phyloP scores from a whole-genome alignment of 2,888 invertebrate species.

The Uloborus plumipes region DNA sequence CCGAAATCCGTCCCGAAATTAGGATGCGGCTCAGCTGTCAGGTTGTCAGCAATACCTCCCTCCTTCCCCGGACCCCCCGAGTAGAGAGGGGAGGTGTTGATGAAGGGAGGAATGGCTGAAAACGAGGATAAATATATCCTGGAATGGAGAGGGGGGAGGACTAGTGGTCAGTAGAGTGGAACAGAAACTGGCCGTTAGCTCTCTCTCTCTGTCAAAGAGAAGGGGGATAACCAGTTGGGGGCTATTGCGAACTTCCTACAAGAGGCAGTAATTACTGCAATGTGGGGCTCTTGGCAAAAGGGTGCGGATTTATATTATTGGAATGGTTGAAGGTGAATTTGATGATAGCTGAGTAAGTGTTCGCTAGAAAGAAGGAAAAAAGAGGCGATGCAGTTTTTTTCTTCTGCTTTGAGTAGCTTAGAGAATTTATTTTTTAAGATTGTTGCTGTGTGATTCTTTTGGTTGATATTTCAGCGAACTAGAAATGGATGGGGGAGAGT shows the following conservation, averaged over 20 bases:
- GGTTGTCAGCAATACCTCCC: constrained; percentile 2
- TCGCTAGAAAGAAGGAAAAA: constrained; percentile 12
- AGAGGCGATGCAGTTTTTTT: neutral
- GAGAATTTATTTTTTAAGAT: too few species aligned
- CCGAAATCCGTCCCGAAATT: constrained; percentile 62
- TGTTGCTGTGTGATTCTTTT: too few species aligned
- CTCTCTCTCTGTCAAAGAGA: constrained; percentile 28
- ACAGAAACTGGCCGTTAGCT: constrained; percentile 63
- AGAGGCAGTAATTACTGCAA: constrained; percentile 62
- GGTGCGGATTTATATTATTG: constrained; percentile 61
- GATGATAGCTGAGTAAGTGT: constrained; percentile 11
- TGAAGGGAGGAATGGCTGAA: neutral
- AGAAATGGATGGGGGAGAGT: too few species aligned
- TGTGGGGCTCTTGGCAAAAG: constrained; percentile 39
- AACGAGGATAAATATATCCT: constrained; percentile 5
- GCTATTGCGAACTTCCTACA: constrained; percentile 33
- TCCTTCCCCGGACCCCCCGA: neutral
- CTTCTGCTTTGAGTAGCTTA: too few species aligned
- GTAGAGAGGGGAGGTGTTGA: neutral
- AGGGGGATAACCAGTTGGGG: neutral
- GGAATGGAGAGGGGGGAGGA: neutral
- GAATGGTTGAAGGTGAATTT: constrained; percentile 51
- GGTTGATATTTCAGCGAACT: too few species aligned
- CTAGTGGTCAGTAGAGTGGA: constrained; percentile 48
- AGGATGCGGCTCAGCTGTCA: constrained; percentile 51